A percentile compares a stretch with the other conserved stretches of the same genome.
Conservation (phyloP, 2,888 invertebrate species). For the Syrphus vitripennis region DNA sequence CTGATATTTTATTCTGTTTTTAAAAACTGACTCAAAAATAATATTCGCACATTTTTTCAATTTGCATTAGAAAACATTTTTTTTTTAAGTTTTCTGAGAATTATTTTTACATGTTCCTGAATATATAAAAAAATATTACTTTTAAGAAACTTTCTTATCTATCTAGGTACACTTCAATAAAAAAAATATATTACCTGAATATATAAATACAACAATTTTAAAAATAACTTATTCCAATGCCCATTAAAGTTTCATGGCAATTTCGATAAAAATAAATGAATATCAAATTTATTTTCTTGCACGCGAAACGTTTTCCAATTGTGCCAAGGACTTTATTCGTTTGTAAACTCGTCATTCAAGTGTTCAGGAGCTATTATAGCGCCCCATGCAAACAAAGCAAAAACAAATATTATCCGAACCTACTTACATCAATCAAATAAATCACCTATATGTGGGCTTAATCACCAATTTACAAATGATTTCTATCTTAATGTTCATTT, state of each 20-base stretch:
- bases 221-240: neutral
- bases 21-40: too few species aligned
- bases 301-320: neutral
- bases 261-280: neutral
- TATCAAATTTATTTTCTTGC: neutral
- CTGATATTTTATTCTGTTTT: too few species aligned
- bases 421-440: constrained; percentile 8
- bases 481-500: neutral
- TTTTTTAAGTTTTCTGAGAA: too few species aligned
- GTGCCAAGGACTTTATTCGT: neutral
- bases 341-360: neutral
- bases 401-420: neutral
- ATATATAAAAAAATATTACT: too few species aligned
- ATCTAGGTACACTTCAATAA: too few species aligned
- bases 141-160: too few species aligned
- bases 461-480: neutral
- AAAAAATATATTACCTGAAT: neutral
- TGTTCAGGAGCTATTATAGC: neutral
- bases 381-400: neutral
- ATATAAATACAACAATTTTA: neutral
- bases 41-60: too few species aligned
- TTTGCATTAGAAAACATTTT: too few species aligned
- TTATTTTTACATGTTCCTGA: too few species aligned
- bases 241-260: neutral
- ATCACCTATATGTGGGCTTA: neutral